Percentiles rank a stretch among this genome's conserved stretches.
phyloP scores from a whole-genome alignment of 92 coral and sea anemone genomes.

The Ricordea florida region DNA sequence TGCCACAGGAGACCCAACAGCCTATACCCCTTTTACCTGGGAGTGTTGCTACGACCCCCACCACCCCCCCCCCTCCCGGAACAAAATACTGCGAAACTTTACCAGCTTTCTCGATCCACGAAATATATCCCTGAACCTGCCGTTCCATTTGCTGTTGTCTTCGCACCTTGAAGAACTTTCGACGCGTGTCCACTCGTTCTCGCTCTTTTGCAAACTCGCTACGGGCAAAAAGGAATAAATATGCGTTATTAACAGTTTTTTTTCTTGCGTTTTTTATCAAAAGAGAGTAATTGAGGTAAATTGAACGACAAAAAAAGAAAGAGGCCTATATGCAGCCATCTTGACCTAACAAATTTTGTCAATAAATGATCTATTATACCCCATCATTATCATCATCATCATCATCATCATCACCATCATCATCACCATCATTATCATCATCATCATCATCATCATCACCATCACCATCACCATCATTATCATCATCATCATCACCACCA shows the following conservation, averaged over 20 bases:
- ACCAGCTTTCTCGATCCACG: slow-evolving; percentile 98
- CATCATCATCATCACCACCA: background rate
- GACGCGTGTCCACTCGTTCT: slow-evolving; percentile 94
- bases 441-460: background rate
- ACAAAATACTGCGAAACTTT: background rate
- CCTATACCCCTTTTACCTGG: too few species aligned
- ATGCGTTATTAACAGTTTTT: background rate
- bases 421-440: background rate
- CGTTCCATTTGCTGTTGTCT: slow-evolving; percentile 93
- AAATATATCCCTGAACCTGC: slow-evolving; percentile 87
- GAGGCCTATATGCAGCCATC: too few species aligned
- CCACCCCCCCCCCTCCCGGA: too few species aligned
- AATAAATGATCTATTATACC: too few species aligned
- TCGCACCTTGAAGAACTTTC: slow-evolving; percentile 92
- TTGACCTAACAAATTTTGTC: too few species aligned
- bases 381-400: background rate
- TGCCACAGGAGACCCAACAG: too few species aligned
- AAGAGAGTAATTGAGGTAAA: too few species aligned
- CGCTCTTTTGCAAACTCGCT: slow-evolving; percentile 99
- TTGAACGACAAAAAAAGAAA: too few species aligned
- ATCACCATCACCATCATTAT: background rate
- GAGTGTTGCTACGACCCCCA: too few species aligned
- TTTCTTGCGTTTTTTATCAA: too few species aligned
- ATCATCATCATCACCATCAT: background rate
- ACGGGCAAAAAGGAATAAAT: background rate